These are phyloP conservation scores for Spizaetus ornatus DNA, from an alignment of 2,113 vertebrate species.

Conservation along the genomic window DNA sequence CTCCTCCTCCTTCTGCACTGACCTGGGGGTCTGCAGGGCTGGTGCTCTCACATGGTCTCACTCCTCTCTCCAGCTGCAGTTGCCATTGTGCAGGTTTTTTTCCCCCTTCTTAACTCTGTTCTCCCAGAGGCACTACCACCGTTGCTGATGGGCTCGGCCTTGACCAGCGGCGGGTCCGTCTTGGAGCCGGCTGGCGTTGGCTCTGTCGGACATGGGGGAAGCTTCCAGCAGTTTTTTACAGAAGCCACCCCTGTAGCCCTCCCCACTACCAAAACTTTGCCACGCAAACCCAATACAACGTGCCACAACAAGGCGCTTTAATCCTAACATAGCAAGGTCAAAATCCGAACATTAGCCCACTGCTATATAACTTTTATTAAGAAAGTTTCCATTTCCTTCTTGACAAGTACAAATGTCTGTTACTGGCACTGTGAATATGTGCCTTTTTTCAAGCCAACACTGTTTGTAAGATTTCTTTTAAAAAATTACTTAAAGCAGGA, in stretches of 20 bases:
- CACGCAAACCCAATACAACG: neutral
- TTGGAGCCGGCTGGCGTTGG: neutral
- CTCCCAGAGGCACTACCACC: no score
- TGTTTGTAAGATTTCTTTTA: neutral
- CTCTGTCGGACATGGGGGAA: no score
- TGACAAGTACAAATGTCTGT: neutral
- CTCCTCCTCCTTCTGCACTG: no score
- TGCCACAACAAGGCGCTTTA: neutral
- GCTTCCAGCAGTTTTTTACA: no score
- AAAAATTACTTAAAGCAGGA: neutral
- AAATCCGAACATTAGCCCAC: neutral
- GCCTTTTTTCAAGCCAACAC: neutral
- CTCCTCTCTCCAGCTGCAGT: no score
- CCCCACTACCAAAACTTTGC: neutral
- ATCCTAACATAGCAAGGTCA: neutral
- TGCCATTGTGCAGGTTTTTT: no score
- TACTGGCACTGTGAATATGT: neutral
- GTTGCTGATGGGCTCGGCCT: no score
- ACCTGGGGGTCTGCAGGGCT: no score
- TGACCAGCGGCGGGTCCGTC: no score
- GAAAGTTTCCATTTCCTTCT: slow-evolving; percentile 9
- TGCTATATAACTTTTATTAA: neutral
- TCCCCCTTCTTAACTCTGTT: no score
- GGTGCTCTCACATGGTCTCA: no score
- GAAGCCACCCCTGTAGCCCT: no score